These are phyloP conservation scores for Drosophila kanapiae DNA, from an alignment of 1,140 invertebrate species.

Conservation along the genomic window DNA sequence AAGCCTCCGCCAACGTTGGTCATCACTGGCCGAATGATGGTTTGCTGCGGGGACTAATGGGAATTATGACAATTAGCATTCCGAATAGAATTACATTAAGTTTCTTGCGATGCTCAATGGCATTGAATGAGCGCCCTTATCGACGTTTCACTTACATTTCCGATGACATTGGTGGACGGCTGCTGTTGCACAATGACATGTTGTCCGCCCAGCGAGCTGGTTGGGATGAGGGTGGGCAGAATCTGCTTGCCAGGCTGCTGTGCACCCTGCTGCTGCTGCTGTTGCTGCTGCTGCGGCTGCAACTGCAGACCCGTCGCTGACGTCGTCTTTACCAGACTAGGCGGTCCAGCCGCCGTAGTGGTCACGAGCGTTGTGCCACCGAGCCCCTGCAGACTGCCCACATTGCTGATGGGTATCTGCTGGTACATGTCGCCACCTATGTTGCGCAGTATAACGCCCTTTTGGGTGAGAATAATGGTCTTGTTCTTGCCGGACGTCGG, in stretches of 20 bases:
- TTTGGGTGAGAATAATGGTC: slow-evolving; percentile 84
- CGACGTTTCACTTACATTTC: slow-evolving; percentile 64
- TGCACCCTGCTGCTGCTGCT: slow-evolving; percentile 44
- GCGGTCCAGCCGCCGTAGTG: slow-evolving; percentile 77
- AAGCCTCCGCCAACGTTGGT: slow-evolving; percentile 70
- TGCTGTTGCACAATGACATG: slow-evolving; percentile 80
- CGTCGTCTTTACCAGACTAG: slow-evolving; percentile 79
- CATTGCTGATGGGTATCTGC: slow-evolving; percentile 84
- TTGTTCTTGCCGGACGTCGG: slow-evolving; percentile 76
- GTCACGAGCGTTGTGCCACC: slow-evolving; percentile 78
- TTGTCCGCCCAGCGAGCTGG: slow-evolving; percentile 70
- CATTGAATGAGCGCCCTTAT: background rate
- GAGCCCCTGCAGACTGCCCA: slow-evolving; percentile 68
- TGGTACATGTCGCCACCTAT: slow-evolving; percentile 84
- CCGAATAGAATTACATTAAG: background rate
- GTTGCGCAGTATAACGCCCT: slow-evolving; percentile 81
- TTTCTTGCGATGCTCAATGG: background rate
- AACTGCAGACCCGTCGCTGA: slow-evolving; percentile 46
- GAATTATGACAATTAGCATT: background rate
- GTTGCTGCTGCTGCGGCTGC: slow-evolving; percentile 52
- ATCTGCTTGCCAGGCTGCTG: slow-evolving; percentile 70
- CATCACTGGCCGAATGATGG: slow-evolving; percentile 82
- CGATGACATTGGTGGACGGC: slow-evolving; percentile 73
- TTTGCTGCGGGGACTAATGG: slow-evolving; percentile 76
- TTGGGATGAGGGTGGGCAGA: slow-evolving; percentile 80